A percentile compares a stretch with the other conserved stretches of the same genome.
These are phyloP conservation scores for Drosophila gunungcola DNA, from an alignment of 1,140 invertebrate species.

Conservation along the genomic window DNA sequence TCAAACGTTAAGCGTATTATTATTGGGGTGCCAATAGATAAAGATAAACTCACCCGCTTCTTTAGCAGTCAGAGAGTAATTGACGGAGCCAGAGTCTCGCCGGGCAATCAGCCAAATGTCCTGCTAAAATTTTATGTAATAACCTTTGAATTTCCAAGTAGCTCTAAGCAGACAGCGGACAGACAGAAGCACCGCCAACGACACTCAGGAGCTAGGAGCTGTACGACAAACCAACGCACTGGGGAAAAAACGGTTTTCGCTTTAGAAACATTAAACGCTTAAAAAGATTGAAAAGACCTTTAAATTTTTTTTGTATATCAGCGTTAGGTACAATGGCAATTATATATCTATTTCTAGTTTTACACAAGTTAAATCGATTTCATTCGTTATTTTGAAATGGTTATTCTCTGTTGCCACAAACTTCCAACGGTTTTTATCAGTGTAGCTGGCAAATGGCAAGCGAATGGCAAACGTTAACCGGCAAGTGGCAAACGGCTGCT, in stretches of 20 bases:
- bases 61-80: conserved; percentile 35
- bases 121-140: conserved; percentile 83
- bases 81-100: conserved; percentile 45
- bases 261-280: neutral
- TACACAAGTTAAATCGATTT: neutral
- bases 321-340: too few relatives aligned
- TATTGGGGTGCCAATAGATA: conserved; percentile 79
- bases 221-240: conserved; percentile 51
- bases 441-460: conserved; percentile 35
- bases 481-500: conserved; percentile 39
- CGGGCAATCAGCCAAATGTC: conserved; percentile 80
- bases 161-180: conserved; percentile 43
- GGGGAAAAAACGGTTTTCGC: neutral
- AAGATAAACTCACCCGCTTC: conserved; percentile 65
- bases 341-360: neutral
- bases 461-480: conserved; percentile 12
- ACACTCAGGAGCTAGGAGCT: conserved; percentile 56
- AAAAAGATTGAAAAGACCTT: too few relatives aligned
- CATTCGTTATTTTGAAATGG: neutral
- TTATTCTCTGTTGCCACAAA: neutral
- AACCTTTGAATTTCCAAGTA: conserved; percentile 82
- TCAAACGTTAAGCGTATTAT: conserved; percentile 74
- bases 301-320: too few relatives aligned
- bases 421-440: neutral
- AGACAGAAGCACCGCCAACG: conserved; percentile 41